Conservation (phyloP, 2,888 invertebrate genomes). For the Ophion costatus region DNA sequence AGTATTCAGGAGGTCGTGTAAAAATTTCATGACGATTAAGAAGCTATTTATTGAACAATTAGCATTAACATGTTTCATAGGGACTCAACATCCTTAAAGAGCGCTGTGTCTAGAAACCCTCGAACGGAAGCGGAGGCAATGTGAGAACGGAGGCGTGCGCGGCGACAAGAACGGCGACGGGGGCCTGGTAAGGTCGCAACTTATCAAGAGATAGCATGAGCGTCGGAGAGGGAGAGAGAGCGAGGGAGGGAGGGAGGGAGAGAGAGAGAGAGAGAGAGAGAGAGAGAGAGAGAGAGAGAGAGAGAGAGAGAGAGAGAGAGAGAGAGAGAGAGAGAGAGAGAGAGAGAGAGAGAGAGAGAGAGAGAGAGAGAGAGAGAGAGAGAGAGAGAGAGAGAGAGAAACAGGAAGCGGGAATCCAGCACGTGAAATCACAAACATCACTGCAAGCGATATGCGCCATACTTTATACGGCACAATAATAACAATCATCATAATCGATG, state of each 20-base stretch:
- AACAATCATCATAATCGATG: not conserved
- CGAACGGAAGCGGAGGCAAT: slow-evolving; percentile 41
- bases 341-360: slow-evolving; percentile 1
- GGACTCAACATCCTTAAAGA: too few relatives aligned
- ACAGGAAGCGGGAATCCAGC: slow-evolving; percentile 30
- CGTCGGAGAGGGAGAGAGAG: not conserved
- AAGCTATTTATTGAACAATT: too few relatives aligned
- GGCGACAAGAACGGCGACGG: not conserved
- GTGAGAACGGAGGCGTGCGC: slow-evolving; percentile 16
- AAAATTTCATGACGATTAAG: too few relatives aligned
- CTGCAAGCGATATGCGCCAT: not conserved
- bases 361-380: slow-evolving; percentile 6
- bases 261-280: slow-evolving; percentile 3
- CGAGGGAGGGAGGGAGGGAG: slow-evolving; percentile 2
- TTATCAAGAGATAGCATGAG: slow-evolving; percentile 29
- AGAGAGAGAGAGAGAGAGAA: slow-evolving; percentile 9
- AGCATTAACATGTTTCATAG: too few relatives aligned
- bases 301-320: not conserved
- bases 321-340: slow-evolving; percentile 4
- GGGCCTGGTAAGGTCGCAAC: not conserved
- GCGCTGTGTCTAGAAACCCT: slow-evolving; percentile 37
- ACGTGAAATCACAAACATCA: slow-evolving; percentile 36
- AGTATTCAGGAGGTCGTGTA: too few relatives aligned
- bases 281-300: slow-evolving; percentile 4
- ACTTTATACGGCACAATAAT: slow-evolving; percentile 10